Evolutionary conservation across 2,888 invertebrate genomes (phyloP).

Genomic region (Xylophagus ater): DNA sequence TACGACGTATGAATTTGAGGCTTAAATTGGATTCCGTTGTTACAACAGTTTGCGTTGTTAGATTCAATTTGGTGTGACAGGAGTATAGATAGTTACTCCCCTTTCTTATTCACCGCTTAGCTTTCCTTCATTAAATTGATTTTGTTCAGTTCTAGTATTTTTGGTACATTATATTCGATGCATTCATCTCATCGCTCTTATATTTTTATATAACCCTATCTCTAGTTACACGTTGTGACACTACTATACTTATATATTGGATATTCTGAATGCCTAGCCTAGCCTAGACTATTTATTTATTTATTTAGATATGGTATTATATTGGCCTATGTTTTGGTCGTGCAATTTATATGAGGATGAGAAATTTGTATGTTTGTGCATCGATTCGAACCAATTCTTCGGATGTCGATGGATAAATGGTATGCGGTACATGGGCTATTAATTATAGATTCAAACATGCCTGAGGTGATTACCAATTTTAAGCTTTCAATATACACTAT

Average conservation of each 20-base stretch:
- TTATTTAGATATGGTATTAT: too few species aligned
- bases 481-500: conserved; percentile 9
- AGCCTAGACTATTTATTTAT: too few species aligned
- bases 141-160: too few species aligned
- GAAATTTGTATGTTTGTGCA: background rate
- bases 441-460: conserved; percentile 17
- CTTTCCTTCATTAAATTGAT: too few species aligned
- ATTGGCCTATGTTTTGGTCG: too few species aligned
- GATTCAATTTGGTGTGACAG: conserved; percentile 15
- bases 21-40: conserved; percentile 16
- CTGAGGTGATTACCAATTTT: conserved; percentile 17
- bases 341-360: background rate
- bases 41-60: conserved; percentile 14
- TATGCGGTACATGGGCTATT: conserved; percentile 17
- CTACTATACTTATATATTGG: too few species aligned
- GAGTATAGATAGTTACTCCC: conserved; percentile 3
- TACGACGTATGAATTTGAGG: conserved; percentile 1
- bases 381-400: conserved; percentile 11
- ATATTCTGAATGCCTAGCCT: too few species aligned
- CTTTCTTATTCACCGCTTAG: background rate
- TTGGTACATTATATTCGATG: too few species aligned
- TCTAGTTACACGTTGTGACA: too few species aligned
- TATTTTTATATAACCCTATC: too few species aligned
- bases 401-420: conserved; percentile 17
- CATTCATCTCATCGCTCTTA: too few species aligned